These are phyloP conservation scores for Frankliniella intonsa DNA, from an alignment of 2,888 invertebrate genomes.

Conservation along the genomic window DNA sequence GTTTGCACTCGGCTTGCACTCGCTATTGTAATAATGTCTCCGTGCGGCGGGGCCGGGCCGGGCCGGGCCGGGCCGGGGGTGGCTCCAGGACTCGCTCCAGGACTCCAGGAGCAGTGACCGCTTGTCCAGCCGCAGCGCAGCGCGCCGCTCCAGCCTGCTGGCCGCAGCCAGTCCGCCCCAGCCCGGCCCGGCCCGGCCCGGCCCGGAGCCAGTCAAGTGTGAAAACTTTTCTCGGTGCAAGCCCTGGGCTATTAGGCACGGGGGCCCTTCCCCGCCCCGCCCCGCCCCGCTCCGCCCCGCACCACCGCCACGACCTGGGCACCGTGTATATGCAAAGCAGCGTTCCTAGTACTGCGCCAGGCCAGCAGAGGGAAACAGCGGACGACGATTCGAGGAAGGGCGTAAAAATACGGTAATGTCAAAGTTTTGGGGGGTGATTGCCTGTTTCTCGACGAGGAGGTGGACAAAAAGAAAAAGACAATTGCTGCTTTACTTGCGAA, in stretches of 20 bases:
- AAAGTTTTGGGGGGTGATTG: too few species aligned
- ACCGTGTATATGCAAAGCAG: conserved; percentile 10
- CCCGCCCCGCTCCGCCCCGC: neutral
- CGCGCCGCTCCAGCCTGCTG: neutral
- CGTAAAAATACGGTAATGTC: too few species aligned
- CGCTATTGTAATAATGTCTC: too few species aligned
- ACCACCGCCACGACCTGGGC: neutral
- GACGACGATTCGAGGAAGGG: too few species aligned
- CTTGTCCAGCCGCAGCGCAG: neutral
- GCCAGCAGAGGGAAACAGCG: neutral
- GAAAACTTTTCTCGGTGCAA: neutral
- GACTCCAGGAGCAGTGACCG: too few species aligned
- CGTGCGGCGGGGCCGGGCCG: neutral
- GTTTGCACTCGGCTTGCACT: neutral
- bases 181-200: neutral
- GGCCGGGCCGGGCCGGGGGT: neutral
- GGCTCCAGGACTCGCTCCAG: too few species aligned
- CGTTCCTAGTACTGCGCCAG: neutral
- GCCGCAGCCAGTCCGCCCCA: neutral
- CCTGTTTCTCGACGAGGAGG: too few species aligned
- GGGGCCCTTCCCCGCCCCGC: neutral
- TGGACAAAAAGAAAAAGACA: too few species aligned
- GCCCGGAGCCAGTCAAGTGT: neutral
- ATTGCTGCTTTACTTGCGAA: too few species aligned
- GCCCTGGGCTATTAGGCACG: neutral